Evolutionary conservation across 92 coral and sea anemone genomes (phyloP).

Genomic region (Virgularia gustaviana): DNA sequence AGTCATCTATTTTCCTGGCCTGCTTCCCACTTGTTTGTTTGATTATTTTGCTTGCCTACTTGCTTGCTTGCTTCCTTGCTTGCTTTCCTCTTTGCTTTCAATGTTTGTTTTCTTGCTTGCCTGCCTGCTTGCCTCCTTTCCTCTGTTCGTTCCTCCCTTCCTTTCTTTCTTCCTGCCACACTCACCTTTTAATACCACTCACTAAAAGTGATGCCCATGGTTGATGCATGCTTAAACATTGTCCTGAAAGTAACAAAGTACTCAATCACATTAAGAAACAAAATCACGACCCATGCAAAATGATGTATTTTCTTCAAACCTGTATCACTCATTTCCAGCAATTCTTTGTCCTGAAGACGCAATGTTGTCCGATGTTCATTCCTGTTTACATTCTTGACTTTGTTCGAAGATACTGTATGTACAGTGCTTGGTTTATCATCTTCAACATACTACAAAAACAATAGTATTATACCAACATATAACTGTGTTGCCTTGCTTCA

Average conservation of each 20-base stretch:
- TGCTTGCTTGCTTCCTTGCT: too few species aligned
- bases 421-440: background rate
- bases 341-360: slow-evolving; percentile 88
- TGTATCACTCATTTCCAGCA: slow-evolving; percentile 88
- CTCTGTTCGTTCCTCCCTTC: too few species aligned
- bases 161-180: too few species aligned
- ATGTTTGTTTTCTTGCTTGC: too few species aligned
- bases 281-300: background rate
- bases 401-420: background rate
- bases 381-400: slow-evolving; percentile 22
- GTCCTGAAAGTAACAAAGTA: background rate
- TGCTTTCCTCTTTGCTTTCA: too few species aligned
- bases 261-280: background rate
- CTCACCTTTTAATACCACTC: slow-evolving; percentile 65
- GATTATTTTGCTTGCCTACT: too few species aligned
- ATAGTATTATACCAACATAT: background rate
- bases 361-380: slow-evolving; percentile 29
- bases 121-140: too few species aligned
- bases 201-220: slow-evolving; percentile 98
- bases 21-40: too few species aligned
- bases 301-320: slow-evolving; percentile 39
- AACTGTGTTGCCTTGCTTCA: background rate
- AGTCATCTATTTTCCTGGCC: too few species aligned
- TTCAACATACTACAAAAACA: slow-evolving; percentile 6
- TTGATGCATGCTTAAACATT: slow-evolving; percentile 94